phyloP scores from a whole-genome alignment of 2,888 invertebrate genomes.

The Camptogramma bilineatum region DNA sequence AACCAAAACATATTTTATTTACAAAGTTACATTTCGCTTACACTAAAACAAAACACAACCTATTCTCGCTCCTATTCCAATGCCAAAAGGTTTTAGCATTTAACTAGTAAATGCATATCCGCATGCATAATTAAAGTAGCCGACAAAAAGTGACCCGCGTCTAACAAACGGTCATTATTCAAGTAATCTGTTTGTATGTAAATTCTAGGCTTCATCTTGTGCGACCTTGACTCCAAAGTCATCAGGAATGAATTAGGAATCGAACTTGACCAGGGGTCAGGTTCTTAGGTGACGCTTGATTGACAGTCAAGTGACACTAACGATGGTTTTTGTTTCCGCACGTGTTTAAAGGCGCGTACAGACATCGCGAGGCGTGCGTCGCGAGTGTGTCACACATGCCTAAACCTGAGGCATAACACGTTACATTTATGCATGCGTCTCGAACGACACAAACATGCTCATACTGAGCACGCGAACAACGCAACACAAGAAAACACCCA shows the following conservation, averaged over 20 bases:
- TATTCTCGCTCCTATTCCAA: conserved; percentile 3
- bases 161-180: conserved; percentile 72
- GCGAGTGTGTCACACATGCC: too few relatives aligned
- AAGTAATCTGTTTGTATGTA: conserved; percentile 71
- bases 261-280: conserved; percentile 80
- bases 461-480: too few relatives aligned
- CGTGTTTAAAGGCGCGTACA: background rate
- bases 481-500: too few relatives aligned
- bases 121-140: conserved; percentile 30
- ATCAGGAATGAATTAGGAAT: conserved; percentile 75
- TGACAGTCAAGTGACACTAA: conserved; percentile 63
- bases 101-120: background rate
- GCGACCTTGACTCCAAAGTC: conserved; percentile 65
- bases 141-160: conserved; percentile 72
- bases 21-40: background rate
- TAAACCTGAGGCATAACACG: too few relatives aligned
- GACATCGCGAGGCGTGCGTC: too few relatives aligned
- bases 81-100: conserved; percentile 1
- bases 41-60: background rate
- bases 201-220: conserved; percentile 60
- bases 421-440: too few relatives aligned
- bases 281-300: conserved; percentile 66
- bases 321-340: conserved; percentile 56
- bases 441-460: too few relatives aligned
- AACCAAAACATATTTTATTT: background rate